Percentiles rank a stretch among this genome's conserved stretches.
Conservation (phyloP, 2,797 vertebrate genomes). For the Hipposideros larvatus region DNA sequence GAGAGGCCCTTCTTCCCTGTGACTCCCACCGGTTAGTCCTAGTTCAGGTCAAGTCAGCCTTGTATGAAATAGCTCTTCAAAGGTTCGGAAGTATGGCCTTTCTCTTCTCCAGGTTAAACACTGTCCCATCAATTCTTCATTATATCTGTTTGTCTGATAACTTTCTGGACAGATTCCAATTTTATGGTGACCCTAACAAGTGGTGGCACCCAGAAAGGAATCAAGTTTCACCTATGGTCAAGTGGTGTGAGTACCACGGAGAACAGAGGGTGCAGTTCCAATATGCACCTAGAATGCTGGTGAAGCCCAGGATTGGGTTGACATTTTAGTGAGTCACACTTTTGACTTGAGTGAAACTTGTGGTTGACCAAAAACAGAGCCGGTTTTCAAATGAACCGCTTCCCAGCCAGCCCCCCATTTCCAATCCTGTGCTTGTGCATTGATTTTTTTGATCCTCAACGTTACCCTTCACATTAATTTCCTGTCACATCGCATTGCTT, state of each 20-base stretch:
- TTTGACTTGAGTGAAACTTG: constrained; percentile 18
- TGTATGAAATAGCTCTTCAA: neutral
- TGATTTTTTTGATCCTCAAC: neutral
- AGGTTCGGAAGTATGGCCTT: neutral
- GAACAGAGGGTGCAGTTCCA: neutral
- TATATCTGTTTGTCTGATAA: neutral
- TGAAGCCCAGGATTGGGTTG: neutral
- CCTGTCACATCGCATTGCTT: neutral
- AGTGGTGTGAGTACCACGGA: neutral
- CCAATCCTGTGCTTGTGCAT: neutral
- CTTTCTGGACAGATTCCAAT: neutral
- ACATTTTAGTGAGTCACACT: neutral
- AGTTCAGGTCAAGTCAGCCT: neutral
- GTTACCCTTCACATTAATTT: constrained; percentile 3
- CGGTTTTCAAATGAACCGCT: constrained; percentile 55
- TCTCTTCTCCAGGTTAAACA: neutral
- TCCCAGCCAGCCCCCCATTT: neutral
- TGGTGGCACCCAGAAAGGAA: constrained; percentile 10
- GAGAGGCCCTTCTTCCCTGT: neutral
- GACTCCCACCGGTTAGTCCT: neutral
- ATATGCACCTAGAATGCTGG: neutral
- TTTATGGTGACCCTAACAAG: neutral
- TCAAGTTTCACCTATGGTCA: neutral
- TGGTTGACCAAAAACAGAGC: constrained; percentile 33
- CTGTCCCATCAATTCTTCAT: neutral